phyloP scores from a whole-genome alignment of 2,888 invertebrate genomes.

The Ornithoptera alexandrae region DNA sequence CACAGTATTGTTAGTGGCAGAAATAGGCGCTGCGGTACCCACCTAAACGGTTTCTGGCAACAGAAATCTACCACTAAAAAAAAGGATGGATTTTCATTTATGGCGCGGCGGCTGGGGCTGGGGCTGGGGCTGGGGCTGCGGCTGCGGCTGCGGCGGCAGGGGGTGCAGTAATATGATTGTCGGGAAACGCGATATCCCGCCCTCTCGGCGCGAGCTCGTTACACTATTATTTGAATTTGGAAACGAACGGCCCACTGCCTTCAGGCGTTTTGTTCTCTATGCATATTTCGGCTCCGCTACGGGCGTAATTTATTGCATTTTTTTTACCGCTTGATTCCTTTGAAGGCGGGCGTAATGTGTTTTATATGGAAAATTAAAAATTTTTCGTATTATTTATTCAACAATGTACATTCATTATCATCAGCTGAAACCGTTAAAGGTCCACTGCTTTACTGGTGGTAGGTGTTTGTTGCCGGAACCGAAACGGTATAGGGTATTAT shows the following conservation, averaged over 20 bases:
- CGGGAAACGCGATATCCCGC: slow-evolving; percentile 40
- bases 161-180: slow-evolving; percentile 38
- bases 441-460: too few species aligned
- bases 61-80: too few species aligned
- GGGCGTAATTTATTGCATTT: slow-evolving; percentile 26
- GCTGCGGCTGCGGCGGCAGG: slow-evolving; percentile 13
- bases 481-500: too few species aligned
- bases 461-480: too few species aligned
- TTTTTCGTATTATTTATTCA: too few species aligned
- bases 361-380: slow-evolving; percentile 10
- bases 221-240: slow-evolving; percentile 51
- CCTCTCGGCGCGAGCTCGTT: slow-evolving; percentile 47
- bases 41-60: too few species aligned
- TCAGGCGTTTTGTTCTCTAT: slow-evolving; percentile 27
- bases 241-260: slow-evolving; percentile 51
- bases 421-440: too few species aligned
- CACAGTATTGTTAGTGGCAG: too few species aligned
- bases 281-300: slow-evolving; percentile 22
- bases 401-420: too few species aligned
- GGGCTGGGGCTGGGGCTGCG: neutral
- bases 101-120: too few species aligned
- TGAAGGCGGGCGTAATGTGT: neutral
- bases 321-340: slow-evolving; percentile 7
- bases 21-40: too few species aligned
- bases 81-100: too few species aligned